Base-by-base conservation (phyloP, 2,888 invertebrate genomes). In the Gandaritis pyraliata region DNA sequence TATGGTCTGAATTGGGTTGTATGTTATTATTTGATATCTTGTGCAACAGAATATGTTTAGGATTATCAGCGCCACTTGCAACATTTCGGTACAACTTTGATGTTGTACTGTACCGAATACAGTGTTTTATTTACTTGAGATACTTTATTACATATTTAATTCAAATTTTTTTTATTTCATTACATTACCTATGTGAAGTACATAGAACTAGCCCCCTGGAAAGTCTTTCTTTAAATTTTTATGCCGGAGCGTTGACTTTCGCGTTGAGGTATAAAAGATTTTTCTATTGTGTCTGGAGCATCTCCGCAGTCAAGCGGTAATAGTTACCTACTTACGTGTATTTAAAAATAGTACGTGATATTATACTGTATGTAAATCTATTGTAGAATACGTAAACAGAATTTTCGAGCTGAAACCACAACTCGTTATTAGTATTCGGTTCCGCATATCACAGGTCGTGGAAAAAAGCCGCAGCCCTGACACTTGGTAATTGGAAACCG, bases 401-500 rank as follows among this genome's bases (percentile, higher is more conserved):
- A 8, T 16, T 39, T 58, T 45, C 16, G 13, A 38, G 12, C 12
- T 29, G 10, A 47, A 54, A 50, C 30, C 52, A 43, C 58, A 51
- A 43, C 39, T 60, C 48, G 48, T 46, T 39, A 18, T 46, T 12
- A 23, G 2, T 30, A 39, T 13, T 43, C 43, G 33, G 53, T 66
- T 67, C 65, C 67, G 69, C 67, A 52, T 69, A 53, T 54, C 53
- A 33, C 49, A 41, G 33, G 39, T 47, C 38, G 45, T 46, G 29
- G 66, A 69, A 67, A 69, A 67, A 65, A 65, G 53, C 18, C 29
- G 29, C 50, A 69, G 58, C 67, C 65, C 64, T 66, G 65, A 67
- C 69, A 55, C 58, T 65, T 62, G 53, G 64, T 61, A 67, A 67
- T 66, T 67, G 57, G 65, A 69, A 67, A 67, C 69, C 60, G n/a